Evolutionary conservation across 2,797 vertebrate species (phyloP), one percentile per base, ranked within the genome.

Genomic region (Saxicola maurus): DNA sequence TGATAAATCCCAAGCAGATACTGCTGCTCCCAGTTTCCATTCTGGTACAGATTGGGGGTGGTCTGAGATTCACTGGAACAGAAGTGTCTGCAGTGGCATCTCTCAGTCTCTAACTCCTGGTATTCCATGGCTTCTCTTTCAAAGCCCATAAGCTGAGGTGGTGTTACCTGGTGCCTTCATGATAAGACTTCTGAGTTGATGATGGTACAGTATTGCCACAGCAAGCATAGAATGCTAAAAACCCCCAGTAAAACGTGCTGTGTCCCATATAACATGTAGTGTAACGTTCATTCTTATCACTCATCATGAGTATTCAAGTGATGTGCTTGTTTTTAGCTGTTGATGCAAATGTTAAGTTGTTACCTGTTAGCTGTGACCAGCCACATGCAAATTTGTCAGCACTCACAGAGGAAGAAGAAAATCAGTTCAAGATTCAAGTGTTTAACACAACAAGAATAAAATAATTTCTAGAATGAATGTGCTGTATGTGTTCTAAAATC

Each of bases 61-160:
- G 55, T 82, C 49, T 86, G 7, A 75, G 88, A 59, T 53, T 61
- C 74, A 24, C 71, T 76, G 68, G 52, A 55, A 40, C 59, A 72
- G 17, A 56, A 71, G 71, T 18, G 28, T 82, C 7, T 67, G 10
- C 35, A 43, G 77, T 9, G 30, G 42, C 62, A 25, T 86, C 83
- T 69, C 8, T 86, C 65, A 57, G 79, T 90, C 20, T 81, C 90
- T 94, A 93, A 95, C 90, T 71, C 62, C 56, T 88, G 90, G 11
- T 93, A 79, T 93, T 64, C 85, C 86, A 65, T 91, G 91, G 92
- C 92, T 91, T 93, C 92, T 90, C 83, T 95, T 91, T 77, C 91
- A 93, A 95, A 95, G 92, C 94, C 95, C 93, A 55, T 95, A 79
- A 93, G 80, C 92, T 92, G 93, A 93, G 90, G 88, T 94, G 94